Percentiles rank a stretch among this genome's conserved stretches.
Conservation (phyloP, 1,140 invertebrate species). For the Nephila pilipes region DNA sequence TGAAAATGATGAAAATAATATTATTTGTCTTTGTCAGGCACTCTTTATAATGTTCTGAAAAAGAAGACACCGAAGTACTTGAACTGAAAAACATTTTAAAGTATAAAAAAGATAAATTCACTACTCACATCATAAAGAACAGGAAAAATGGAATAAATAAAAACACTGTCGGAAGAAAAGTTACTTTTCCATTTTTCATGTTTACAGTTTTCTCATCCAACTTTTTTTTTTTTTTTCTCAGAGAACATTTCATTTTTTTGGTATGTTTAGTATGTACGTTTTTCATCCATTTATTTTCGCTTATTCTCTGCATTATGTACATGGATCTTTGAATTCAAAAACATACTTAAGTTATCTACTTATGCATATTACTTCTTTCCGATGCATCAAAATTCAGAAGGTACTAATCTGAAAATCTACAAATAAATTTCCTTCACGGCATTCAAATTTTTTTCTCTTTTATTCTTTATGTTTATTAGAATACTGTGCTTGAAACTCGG, state of each 20-base stretch:
- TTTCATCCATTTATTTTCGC: background rate
- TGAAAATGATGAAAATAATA: too few species aligned
- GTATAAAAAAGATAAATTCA: background rate
- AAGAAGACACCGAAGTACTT: background rate
- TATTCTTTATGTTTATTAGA: background rate
- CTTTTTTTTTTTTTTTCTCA: background rate
- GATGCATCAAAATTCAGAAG: background rate
- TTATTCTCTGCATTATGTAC: background rate
- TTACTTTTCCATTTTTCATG: background rate
- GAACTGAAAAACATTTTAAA: background rate
- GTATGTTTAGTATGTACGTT: background rate
- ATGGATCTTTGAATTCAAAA: background rate
- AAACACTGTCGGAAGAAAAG: background rate
- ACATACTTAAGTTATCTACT: background rate
- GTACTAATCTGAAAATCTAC: background rate
- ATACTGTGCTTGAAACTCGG: background rate
- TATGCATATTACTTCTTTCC: slow-evolving; percentile 13
- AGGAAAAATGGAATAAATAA: background rate
- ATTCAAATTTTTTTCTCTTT: background rate
- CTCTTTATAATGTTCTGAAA: background rate
- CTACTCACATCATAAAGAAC: background rate
- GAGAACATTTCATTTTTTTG: background rate
- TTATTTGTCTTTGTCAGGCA: too few species aligned
- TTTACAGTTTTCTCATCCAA: background rate
- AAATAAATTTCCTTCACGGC: background rate